These are phyloP conservation scores for Poecile atricapillus DNA, from an alignment of 2,113 vertebrate species.

Conservation along the genomic window DNA sequence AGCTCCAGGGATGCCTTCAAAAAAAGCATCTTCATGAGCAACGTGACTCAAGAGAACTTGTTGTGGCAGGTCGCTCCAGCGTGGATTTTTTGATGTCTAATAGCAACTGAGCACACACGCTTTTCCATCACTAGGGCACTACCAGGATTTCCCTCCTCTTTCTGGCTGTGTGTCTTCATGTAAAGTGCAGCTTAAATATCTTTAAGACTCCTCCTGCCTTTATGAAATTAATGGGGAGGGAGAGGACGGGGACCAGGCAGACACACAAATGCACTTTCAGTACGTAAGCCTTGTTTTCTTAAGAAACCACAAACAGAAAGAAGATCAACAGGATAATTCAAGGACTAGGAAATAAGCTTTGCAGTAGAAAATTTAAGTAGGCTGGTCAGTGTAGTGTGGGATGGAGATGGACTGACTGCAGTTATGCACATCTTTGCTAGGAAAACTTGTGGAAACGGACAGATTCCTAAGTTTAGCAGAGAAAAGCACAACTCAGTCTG, in stretches of 20 bases:
- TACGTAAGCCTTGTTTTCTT: not conserved
- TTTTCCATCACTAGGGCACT: not conserved
- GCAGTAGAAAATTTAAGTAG: not conserved
- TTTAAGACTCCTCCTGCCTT: not conserved
- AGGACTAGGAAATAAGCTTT: not conserved
- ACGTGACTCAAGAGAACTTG: not conserved
- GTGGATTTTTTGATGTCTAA: not conserved
- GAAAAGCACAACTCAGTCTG: not conserved
- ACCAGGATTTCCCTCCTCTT: not conserved
- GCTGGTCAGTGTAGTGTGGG: not conserved
- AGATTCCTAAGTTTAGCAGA: not conserved
- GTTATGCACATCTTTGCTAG: not conserved
- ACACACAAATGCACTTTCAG: not conserved
- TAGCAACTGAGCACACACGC: accelerated
- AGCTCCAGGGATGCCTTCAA: not conserved
- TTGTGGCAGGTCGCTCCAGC: accelerated
- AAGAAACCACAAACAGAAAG: constrained; percentile 28
- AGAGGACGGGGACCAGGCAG: not conserved
- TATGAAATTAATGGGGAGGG: not conserved
- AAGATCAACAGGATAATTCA: not conserved
- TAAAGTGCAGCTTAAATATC: not conserved
- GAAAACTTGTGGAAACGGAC: not conserved
- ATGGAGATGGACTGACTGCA: not conserved
- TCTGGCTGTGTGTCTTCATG: not conserved
- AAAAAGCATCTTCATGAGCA: not conserved